A percentile compares a stretch with the other conserved stretches of the same genome.
phyloP scores from a whole-genome alignment of 2,888 invertebrate species.

The Piscicola geometra region DNA sequence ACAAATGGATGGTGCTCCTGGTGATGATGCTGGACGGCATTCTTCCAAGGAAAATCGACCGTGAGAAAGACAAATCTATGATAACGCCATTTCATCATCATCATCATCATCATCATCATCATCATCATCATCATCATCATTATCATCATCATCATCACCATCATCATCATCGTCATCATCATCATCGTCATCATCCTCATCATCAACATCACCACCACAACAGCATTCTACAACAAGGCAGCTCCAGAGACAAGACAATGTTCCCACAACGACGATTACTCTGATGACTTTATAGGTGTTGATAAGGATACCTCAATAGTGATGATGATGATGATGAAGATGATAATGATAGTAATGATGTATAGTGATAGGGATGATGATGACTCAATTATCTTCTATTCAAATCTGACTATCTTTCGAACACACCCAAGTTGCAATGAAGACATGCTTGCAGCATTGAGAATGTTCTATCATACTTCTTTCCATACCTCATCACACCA shows the following conservation, averaged over 20 bases:
- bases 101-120: constrained; percentile 36
- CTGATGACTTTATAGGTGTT: constrained; percentile 18
- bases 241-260: constrained; percentile 5
- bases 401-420: no score
- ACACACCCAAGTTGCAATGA: no score
- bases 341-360: no score
- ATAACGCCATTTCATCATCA: constrained; percentile 29
- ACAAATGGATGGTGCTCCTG: no score
- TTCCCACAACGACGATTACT: background rate
- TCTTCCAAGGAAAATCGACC: no score
- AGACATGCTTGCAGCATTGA: no score
- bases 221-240: constrained; percentile 24
- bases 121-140: constrained; percentile 34
- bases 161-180: constrained; percentile 33
- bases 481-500: no score
- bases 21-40: no score
- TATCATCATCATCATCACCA: constrained; percentile 33
- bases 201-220: background rate
- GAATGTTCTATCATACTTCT: no score
- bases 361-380: no score
- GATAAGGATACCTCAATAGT: background rate
- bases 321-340: background rate
- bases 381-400: no score
- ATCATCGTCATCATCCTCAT: constrained; percentile 32
- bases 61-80: no score